Evolutionary conservation across 2,113 vertebrate species (phyloP), one percentile per base, ranked within the genome.

Genomic region (Piliocolobus tephrosceles): DNA sequence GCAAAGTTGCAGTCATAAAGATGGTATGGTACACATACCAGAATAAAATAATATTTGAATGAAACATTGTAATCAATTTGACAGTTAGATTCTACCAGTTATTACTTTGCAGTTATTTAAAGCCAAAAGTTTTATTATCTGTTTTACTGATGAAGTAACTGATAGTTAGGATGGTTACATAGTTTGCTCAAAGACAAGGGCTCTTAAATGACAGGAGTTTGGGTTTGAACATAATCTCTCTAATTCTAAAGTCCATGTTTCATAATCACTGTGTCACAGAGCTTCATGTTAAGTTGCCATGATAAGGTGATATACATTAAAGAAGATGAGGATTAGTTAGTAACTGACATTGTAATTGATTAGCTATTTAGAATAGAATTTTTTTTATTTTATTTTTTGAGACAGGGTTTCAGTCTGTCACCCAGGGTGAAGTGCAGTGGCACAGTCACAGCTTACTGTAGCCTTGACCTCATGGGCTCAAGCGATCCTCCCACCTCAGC

Each of bases 1-100:
- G 16, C 38, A 91, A 87, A 88, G 3, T 47, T 91, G 20, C 6
- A 68, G 0, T 81, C 30, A 58, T 72, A 70, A 80, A 82, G 40
- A 58, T 79, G 47, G 6, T 72, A 2, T 61, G 32, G 70, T 50
- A 78, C 2, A 86, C 38, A 14, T 68, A 61, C 14, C n/a, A n/a
- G 30, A 89, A 68, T 95, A 95, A 92, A 82, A 68, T 92, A 93
- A 58, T 79, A 68, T 76, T 90, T 92, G 75, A 94, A 81, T 91
- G 45, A 95, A 76, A 58, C 14, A 88, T 0, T 81, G 79, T 52
- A 96, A 68, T 91, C 20, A 92, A 52, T 47, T 84, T 80, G 83
- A 23, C 83, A 80, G 58, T 90, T 87, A 38, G 22, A 7, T 75
- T 87, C 47, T 92, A 32, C 23, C 4, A 83, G 25, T 12, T 76